Percentiles rank a stretch among this genome's conserved stretches.
Conservation (phyloP, 2,797 vertebrate genomes). For the Melanotaenia parkinsoni region DNA sequence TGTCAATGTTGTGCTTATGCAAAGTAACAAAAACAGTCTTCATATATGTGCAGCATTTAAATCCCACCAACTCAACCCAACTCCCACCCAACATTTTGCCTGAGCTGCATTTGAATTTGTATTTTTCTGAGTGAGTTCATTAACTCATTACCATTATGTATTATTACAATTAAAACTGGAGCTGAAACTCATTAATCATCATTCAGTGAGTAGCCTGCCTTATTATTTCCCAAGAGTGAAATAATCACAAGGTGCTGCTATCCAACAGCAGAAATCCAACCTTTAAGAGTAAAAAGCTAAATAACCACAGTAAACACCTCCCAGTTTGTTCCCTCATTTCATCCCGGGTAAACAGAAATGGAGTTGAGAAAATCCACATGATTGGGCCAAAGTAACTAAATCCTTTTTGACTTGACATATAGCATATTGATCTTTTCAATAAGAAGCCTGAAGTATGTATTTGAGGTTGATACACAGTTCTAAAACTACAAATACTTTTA, state of each 20-base stretch:
- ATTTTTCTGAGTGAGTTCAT: too few relatives aligned
- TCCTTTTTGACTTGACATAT: not conserved
- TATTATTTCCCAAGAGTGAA: too few relatives aligned
- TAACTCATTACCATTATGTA: too few relatives aligned
- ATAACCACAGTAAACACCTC: not conserved
- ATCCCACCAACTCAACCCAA: too few relatives aligned
- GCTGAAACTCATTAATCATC: too few relatives aligned
- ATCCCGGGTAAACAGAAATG: slow-evolving; percentile 49
- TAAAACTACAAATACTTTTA: not conserved
- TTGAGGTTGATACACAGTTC: not conserved
- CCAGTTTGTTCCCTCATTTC: slow-evolving; percentile 70
- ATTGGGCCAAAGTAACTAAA: not conserved
- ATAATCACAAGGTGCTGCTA: not conserved
- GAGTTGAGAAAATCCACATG: slow-evolving; percentile 24
- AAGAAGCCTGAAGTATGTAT: not conserved
- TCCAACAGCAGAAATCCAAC: not conserved
- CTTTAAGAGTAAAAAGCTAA: not conserved
- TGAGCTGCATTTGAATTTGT: too few relatives aligned
- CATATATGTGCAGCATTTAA: too few relatives aligned
- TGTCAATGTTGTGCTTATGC: too few relatives aligned
- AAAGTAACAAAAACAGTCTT: too few relatives aligned
- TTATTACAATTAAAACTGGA: too few relatives aligned
- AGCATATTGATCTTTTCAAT: not conserved
- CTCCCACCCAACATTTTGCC: too few relatives aligned
- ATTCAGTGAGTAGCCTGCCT: too few relatives aligned